Evolutionary conservation across 2,797 vertebrate genomes (phyloP), one percentile per base, ranked within the genome.

Genomic region (Urosaurus nigricauda): DNA sequence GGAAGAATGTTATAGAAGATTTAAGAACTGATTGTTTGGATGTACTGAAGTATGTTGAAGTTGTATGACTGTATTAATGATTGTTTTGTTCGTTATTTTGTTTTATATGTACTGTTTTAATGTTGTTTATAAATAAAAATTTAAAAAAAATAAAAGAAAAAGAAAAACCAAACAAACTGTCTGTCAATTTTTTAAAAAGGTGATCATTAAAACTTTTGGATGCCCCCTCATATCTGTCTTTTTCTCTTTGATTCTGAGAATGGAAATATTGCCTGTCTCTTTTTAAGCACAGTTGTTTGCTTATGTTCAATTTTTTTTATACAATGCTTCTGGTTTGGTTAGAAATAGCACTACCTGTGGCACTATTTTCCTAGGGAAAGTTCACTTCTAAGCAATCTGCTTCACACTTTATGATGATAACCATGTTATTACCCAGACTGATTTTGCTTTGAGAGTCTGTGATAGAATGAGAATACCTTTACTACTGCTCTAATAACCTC

Each of bases 181-280:
- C n/a, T n/a, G n/a, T n/a, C n/a, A n/a, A n/a, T n/a, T n/a, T n/a
- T n/a, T n/a, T n/a, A n/a, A n/a, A n/a, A n/a, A n/a, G n/a, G n/a
- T n/a, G n/a, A n/a, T n/a, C n/a, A n/a, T n/a, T n/a, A n/a, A n/a
- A n/a, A n/a, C n/a, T n/a, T n/a, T n/a, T n/a, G n/a, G n/a, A n/a
- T n/a, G n/a, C n/a, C n/a, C n/a, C n/a, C n/a, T n/a, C n/a, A n/a
- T 87, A 47, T 91, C 86, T 63, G 56, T 88, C 79, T 92, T 86
- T 89, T 88, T 63, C n/a, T 73, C 79, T 90, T 86, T 75, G 35
- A 68, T 85, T 91, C 70, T 70, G 92, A 87, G 92, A 92, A 82
- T 84, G 47, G 82, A 92, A 93, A 87, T 19, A 93, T 65, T 58
- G 29, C 37, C 86, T 91, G 91, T 68, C 43, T 4, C 29, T 24